Evolutionary conservation across 2,888 invertebrate genomes (phyloP).

Genomic region (Plusia festucae): DNA sequence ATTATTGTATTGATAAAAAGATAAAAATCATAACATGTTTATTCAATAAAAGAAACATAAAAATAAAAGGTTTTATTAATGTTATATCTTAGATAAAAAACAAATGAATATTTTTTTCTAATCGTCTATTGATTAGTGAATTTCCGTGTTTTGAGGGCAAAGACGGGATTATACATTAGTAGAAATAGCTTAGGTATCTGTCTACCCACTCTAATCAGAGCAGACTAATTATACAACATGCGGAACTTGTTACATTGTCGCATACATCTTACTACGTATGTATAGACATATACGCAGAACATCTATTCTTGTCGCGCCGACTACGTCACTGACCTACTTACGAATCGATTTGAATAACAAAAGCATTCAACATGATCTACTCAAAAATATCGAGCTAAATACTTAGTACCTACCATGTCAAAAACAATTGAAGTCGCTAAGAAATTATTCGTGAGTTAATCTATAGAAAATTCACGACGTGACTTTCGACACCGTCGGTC

Average conservation of each 20-base stretch:
- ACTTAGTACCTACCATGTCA: neutral
- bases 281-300: conserved; percentile 7
- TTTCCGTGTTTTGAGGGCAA: neutral
- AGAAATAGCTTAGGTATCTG: neutral
- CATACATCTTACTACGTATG: conserved; percentile 28
- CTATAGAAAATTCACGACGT: neutral
- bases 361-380: neutral
- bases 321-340: conserved; percentile 45
- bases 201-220: conserved; percentile 8
- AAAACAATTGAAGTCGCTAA: conserved; percentile 12
- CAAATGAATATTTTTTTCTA: neutral
- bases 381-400: conserved; percentile 8
- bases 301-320: conserved; percentile 37
- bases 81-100: neutral
- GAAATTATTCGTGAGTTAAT: neutral
- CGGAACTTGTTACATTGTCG: conserved; percentile 44
- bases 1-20: neutral
- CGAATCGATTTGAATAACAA: conserved; percentile 33
- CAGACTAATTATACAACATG: conserved; percentile 31
- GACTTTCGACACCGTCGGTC: conserved; percentile 4
- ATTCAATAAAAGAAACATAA: neutral
- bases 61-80: neutral
- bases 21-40: neutral
- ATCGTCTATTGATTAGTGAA: neutral
- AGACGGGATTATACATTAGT: neutral